Base-by-base conservation (phyloP, 2,888 invertebrate genomes). In the Oligia latruncula region DNA sequence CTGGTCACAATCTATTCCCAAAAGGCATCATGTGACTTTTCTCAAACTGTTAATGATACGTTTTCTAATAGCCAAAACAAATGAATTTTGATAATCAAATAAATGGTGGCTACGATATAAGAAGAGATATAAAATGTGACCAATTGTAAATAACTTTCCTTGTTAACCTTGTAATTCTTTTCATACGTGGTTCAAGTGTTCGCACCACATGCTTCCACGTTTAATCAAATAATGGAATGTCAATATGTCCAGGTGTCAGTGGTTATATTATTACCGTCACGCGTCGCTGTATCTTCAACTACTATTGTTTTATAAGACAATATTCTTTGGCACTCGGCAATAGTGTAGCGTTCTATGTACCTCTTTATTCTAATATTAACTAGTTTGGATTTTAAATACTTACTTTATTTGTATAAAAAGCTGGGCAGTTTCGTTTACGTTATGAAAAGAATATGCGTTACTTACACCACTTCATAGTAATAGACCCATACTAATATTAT, bases 231-330 rank as follows among this genome's bases (percentile, higher is more conserved):
- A 77, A 66, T 70, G 65, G 43, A 66, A 77, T 77, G 77, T 81
- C 65, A 83, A 73, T 84, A 72, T 73, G 29, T 46, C 15, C 84
- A 83, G 79, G 71, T 77, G 77, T 70, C 15, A 62, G 17, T 76
- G 3, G 43, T 82, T 40, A 49, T 29, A 67, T 43, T n/a, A 58
- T 46, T 52, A 71, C 55, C 43, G 20, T 29, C 23, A 43, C 11
- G 43, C 15, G 20, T 52, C 52, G 20, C 23, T 65, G 52, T 79
- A 52, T 70, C 58, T 70, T 79, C n/a, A 29, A 77, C 17, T 43
- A 65, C 55, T 20, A 67, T 78, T 68, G 49, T 68, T 78, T 60
- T 52, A 78, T 60, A 52, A 68, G 66, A 58, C 35, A 62, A 52
- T 23, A 23, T 58, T 4, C 11, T 23, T 23, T 23, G 23, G 11